phyloP scores from a whole-genome alignment of 1,140 invertebrate genomes.

The Fopius arisanus region DNA sequence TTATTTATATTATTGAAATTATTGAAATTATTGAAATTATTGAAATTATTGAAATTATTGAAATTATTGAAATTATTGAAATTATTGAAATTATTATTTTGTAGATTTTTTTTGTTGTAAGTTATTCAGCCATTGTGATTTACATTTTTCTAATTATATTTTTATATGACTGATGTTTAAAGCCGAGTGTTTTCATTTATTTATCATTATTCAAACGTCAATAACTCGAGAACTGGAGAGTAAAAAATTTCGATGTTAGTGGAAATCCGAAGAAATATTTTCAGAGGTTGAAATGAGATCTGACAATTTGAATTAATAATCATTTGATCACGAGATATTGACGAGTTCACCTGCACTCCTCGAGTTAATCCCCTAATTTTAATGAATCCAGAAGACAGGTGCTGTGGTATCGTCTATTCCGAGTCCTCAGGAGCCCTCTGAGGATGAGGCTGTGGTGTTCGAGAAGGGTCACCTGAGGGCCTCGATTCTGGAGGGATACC shows the following conservation, averaged over 20 bases:
- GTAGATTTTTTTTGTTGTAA: not conserved
- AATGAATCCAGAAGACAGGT: constrained; percentile 14
- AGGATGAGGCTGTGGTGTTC: not conserved
- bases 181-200: no score
- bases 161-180: not conserved
- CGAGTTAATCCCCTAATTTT: not conserved
- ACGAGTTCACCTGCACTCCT: not conserved
- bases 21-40: not conserved
- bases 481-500: constrained; percentile 36
- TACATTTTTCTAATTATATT: not conserved
- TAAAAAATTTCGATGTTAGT: no score
- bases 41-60: not conserved
- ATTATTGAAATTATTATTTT: not conserved
- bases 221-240: no score
- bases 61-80: not conserved
- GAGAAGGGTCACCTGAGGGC: constrained; percentile 37
- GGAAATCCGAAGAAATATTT: no score
- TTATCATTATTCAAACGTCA: not conserved
- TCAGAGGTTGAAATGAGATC: no score
- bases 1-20: not conserved
- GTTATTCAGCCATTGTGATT: not conserved
- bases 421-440: not conserved
- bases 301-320: no score
- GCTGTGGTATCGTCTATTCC: not conserved
- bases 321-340: no score